Evolutionary conservation across 30 jellyfish, hydroid and myxozoan species (phyloP).

Genomic region (Pseudorhiza aurosa): DNA sequence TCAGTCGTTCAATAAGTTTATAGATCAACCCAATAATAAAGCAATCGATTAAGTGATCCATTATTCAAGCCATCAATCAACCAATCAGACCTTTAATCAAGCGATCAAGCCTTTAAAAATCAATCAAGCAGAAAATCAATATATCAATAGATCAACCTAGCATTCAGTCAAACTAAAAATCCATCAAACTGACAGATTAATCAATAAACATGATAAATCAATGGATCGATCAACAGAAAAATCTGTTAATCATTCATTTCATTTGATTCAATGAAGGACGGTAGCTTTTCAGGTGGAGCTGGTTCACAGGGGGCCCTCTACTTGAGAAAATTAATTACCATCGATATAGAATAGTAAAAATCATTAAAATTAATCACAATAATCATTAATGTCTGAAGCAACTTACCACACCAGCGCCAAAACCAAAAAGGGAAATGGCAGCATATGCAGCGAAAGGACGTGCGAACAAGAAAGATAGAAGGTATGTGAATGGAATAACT

Average conservation of each 20-base stretch:
- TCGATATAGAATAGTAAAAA: neutral
- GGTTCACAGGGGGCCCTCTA: too few relatives aligned
- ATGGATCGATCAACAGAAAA: too few relatives aligned
- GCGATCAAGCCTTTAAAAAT: neutral
- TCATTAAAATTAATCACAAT: neutral
- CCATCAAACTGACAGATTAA: neutral
- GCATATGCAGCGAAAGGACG: constrained; percentile 87
- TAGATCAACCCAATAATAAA: neutral
- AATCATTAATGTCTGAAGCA: neutral
- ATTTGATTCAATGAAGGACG: too few relatives aligned
- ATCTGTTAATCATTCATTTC: too few relatives aligned
- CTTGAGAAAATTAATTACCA: too few relatives aligned
- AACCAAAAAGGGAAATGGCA: constrained; percentile 61
- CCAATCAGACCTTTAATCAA: neutral
- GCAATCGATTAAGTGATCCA: neutral
- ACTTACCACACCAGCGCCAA: constrained; percentile 84
- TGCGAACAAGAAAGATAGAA: constrained; percentile 71
- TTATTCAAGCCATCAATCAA: neutral
- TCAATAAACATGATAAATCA: too few relatives aligned
- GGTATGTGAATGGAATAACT: constrained; percentile 83
- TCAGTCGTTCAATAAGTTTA: neutral
- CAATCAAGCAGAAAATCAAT: neutral
- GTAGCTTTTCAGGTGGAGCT: too few relatives aligned
- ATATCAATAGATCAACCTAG: neutral
- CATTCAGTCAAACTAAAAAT: neutral